Evolutionary conservation across 2,888 invertebrate species (phyloP), one percentile per base, ranked within the genome.

Genomic region (Dermolepida albohirtum): DNA sequence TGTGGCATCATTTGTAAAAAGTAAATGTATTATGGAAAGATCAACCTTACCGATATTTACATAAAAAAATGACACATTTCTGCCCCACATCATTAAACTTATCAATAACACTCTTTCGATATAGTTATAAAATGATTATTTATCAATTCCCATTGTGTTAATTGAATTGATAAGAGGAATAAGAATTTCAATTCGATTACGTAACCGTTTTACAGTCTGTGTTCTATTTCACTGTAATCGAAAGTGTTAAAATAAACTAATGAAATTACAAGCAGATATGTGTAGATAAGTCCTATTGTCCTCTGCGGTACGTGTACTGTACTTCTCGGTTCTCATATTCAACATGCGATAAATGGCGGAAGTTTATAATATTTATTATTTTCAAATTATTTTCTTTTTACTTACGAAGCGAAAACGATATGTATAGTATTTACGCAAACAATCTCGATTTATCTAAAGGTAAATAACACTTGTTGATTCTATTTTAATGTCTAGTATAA

Each of bases 391-490:
- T 51, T 22, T 4, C 22, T 22, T 22, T 4, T 34, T 34, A 34
- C 34, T 34, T 29, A 29, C 29, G 6, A 34, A 34, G 29, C 51
- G 11, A 51, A 50, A 51, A 51, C 29, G n/a, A 29, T 51, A 51
- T 34, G 34, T 34, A 12, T 8, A 14, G 17, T 22, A 22, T 1
- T 22, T 22, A 22, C n/a, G 11, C 11, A 50, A 50, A 22, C 22
- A 50, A 51, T 51, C 12, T 51, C 4, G 22, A 7, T 51, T 51
- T 51, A 51, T 51, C 51, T 17, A 12, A 51, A 51, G 5, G 27
- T 29, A 51, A 29, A 29, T 51, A 51, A 51, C 27, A 50, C 49
- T 50, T 50, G 49, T 50, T 50, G 49, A 50, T 50, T 29, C 27
- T 27, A 11, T 51, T 51, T 51, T 22, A 51, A 27, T 29, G 22